Evolutionary conservation across 2,888 invertebrate species (phyloP).

Genomic region (Lissocephala sabroskyi): DNA sequence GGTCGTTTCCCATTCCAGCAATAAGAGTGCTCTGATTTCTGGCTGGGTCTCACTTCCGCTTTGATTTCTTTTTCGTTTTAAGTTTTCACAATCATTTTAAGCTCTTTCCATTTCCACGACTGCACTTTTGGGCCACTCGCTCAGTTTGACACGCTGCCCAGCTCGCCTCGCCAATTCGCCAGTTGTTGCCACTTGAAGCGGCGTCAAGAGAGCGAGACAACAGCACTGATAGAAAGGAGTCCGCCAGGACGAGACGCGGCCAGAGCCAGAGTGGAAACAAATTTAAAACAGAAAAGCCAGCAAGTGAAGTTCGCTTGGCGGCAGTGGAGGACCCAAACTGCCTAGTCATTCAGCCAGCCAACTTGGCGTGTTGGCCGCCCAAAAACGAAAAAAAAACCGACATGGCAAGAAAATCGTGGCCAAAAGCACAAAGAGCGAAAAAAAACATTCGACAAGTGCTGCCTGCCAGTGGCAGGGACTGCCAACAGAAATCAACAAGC

Average conservation of each 20-base stretch:
- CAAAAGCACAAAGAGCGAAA: conserved; percentile 8
- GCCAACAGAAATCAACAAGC: conserved; percentile 56
- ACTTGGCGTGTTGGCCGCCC: conserved; percentile 22
- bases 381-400: conserved; percentile 17
- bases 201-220: no score
- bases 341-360: no score
- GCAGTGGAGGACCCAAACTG: no score
- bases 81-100: no score
- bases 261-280: neutral
- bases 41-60: neutral
- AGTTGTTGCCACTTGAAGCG: conserved; percentile 33
- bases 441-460: conserved; percentile 25
- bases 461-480: conserved; percentile 8
- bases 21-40: no score
- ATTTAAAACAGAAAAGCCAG: neutral
- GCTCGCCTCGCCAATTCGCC: conserved; percentile 23
- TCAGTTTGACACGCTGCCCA: conserved; percentile 28
- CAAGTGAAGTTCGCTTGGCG: conserved; percentile 14
- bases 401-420: conserved; percentile 31
- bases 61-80: neutral
- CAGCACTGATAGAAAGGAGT: no score
- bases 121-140: conserved; percentile 14
- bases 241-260: conserved; percentile 8
- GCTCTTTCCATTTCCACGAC: conserved; percentile 2
- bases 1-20: no score